Percentiles rank a stretch among this genome's conserved stretches.
Conservation (phyloP, 2,888 invertebrate species). For the Sphaerolaimus hirsutus region DNA sequence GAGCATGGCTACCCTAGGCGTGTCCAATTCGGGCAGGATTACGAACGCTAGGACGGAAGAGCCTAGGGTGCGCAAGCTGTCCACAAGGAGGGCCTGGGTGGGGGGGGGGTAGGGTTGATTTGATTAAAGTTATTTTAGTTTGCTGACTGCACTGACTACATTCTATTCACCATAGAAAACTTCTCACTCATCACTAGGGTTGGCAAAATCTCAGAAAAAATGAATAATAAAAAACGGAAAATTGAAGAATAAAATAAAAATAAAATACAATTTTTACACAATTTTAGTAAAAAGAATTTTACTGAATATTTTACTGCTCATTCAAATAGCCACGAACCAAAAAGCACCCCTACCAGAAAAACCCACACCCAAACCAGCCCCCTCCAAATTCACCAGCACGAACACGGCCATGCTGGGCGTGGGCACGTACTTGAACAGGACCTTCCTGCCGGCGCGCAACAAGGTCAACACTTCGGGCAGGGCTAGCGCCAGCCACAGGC, state of each 20-base stretch:
- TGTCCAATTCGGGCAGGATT: slow-evolving; percentile 65
- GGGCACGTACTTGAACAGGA: slow-evolving; percentile 5
- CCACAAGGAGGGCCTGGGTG: slow-evolving; percentile 46
- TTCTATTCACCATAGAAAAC: background rate
- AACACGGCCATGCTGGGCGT: slow-evolving; percentile 3
- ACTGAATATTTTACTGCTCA: no score
- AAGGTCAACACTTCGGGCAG: slow-evolving; percentile 7
- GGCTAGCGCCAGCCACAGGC: slow-evolving; percentile 5
- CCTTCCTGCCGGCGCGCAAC: slow-evolving; percentile 6
- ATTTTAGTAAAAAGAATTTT: no score
- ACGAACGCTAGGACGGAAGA: slow-evolving; percentile 55
- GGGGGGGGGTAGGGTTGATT: no score
- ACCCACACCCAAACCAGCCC: background rate
- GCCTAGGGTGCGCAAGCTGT: slow-evolving; percentile 62
- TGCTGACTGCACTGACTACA: background rate
- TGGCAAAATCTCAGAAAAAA: no score
- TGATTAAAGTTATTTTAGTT: background rate
- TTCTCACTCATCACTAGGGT: background rate
- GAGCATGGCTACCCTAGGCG: slow-evolving; percentile 72
- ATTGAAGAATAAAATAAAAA: no score
- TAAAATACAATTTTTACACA: no score
- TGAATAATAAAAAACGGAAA: no score
- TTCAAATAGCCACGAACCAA: background rate
- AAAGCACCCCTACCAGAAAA: background rate
- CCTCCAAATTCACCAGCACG: background rate